Evolutionary conservation across 2,797 vertebrate genomes (phyloP).

Genomic region (Sternotherus odoratus): DNA sequence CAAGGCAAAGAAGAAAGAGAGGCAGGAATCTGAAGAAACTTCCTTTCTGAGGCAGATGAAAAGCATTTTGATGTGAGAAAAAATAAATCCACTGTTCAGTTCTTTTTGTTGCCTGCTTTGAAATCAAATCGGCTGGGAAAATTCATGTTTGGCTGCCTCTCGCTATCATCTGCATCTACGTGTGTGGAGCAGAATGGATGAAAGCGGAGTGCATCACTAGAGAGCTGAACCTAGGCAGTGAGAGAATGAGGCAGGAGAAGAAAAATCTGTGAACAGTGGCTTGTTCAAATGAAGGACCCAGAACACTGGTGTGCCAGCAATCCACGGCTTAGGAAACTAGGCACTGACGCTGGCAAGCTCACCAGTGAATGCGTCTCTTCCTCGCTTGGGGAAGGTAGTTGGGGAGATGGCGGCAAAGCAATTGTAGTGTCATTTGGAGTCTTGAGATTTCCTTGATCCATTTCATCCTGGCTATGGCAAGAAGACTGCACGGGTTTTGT

Average conservation of each 20-base stretch:
- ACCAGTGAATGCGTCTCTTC: neutral
- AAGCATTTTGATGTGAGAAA: constrained; percentile 26
- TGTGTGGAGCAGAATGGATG: neutral
- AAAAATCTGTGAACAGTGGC: neutral
- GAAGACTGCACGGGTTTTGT: neutral
- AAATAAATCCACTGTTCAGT: constrained; percentile 39
- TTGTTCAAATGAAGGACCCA: neutral
- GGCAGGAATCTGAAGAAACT: constrained; percentile 35
- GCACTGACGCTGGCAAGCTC: neutral
- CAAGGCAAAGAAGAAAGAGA: constrained; percentile 37
- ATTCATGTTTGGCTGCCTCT: constrained; percentile 53
- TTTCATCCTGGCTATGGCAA: neutral
- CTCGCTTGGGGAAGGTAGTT: neutral
- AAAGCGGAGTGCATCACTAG: neutral
- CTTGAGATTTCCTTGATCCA: neutral
- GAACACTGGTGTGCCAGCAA: neutral
- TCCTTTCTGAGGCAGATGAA: constrained; percentile 56
- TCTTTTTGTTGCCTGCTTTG: constrained; percentile 48
- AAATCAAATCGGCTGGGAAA: constrained; percentile 62
- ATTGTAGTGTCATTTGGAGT: neutral
- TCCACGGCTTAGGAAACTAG: neutral
- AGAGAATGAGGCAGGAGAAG: neutral
- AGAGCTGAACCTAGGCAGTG: neutral
- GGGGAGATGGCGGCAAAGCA: neutral
- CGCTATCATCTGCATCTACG: neutral